phyloP scores from a whole-genome alignment of 2,888 invertebrate species.

The Crocallis elinguaria region DNA sequence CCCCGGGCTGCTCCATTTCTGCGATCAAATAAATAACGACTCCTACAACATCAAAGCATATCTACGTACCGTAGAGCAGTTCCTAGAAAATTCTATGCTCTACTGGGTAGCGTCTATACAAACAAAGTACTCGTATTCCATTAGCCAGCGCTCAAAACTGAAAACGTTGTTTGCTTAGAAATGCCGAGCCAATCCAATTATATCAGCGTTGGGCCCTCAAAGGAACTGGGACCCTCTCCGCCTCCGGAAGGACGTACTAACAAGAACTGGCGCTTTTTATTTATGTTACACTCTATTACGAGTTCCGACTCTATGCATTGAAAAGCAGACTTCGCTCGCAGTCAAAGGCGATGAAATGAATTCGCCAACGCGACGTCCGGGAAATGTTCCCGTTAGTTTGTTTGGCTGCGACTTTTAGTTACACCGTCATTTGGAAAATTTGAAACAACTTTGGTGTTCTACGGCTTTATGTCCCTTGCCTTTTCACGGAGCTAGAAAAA shows the following conservation, averaged over 20 bases:
- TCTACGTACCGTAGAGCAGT: background rate
- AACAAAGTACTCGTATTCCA: conserved; percentile 26
- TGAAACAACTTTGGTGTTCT: background rate
- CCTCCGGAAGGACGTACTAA: conserved; percentile 43
- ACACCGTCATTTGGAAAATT: background rate
- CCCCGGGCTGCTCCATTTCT: too few relatives aligned
- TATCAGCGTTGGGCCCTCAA: conserved; percentile 68
- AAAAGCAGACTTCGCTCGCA: conserved; percentile 42
- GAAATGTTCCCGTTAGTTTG: conserved; percentile 35
- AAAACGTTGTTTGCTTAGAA: conserved; percentile 52
- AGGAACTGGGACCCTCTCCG: conserved; percentile 55
- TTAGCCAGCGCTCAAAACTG: conserved; percentile 31
- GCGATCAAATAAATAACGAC: background rate
- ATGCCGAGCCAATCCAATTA: conserved; percentile 75
- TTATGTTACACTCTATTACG: conserved; percentile 57
- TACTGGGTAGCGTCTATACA: conserved; percentile 5
- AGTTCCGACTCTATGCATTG: conserved; percentile 48
- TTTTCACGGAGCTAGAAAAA: too few relatives aligned
- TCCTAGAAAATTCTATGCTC: conserved; percentile 13
- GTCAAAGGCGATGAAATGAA: conserved; percentile 57
- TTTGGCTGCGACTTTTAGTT: conserved; percentile 14
- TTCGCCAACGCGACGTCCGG: conserved; percentile 41
- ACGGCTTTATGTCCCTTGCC: too few relatives aligned
- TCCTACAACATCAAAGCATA: background rate
- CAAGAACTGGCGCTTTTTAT: conserved; percentile 48